Conservation (phyloP, 2,888 invertebrate genomes). For the Ophonus ardosiacus region DNA sequence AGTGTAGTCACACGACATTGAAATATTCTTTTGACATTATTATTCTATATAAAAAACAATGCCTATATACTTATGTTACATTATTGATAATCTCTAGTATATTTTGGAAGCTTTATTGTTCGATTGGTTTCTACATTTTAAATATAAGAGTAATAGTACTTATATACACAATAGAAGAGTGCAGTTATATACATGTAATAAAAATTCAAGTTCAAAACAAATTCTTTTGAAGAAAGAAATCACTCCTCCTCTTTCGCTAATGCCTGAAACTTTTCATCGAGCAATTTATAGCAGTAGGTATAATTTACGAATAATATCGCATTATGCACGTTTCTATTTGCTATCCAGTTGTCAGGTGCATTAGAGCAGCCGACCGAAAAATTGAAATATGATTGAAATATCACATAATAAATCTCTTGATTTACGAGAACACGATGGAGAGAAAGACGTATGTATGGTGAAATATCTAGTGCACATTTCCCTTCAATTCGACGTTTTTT, state of each 20-base stretch:
- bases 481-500: slow-evolving; percentile 2
- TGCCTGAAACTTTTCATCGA: slow-evolving; percentile 5
- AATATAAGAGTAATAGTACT: not conserved
- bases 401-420: slow-evolving; percentile 47
- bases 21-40: not conserved
- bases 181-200: not conserved
- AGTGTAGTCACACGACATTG: not conserved
- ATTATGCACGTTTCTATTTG: slow-evolving; percentile 16
- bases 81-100: too few species aligned
- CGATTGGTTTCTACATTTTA: not conserved
- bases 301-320: slow-evolving; percentile 43
- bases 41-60: not conserved
- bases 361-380: slow-evolving; percentile 54
- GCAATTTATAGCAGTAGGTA: not conserved
- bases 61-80: too few species aligned
- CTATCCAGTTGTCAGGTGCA: slow-evolving; percentile 51
- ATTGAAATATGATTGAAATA: slow-evolving; percentile 59
- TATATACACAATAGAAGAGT: not conserved
- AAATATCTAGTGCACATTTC: slow-evolving; percentile 16
- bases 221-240: not conserved
- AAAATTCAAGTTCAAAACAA: not conserved
- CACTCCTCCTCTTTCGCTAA: not conserved
- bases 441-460: not conserved
- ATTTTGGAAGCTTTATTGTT: too few species aligned
- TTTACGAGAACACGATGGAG: slow-evolving; percentile 2